Percentiles rank a stretch among this genome's conserved stretches.
These are phyloP conservation scores for Sphenopsis melanotis DNA, from an alignment of 2,797 vertebrate genomes.

Conservation along the genomic window DNA sequence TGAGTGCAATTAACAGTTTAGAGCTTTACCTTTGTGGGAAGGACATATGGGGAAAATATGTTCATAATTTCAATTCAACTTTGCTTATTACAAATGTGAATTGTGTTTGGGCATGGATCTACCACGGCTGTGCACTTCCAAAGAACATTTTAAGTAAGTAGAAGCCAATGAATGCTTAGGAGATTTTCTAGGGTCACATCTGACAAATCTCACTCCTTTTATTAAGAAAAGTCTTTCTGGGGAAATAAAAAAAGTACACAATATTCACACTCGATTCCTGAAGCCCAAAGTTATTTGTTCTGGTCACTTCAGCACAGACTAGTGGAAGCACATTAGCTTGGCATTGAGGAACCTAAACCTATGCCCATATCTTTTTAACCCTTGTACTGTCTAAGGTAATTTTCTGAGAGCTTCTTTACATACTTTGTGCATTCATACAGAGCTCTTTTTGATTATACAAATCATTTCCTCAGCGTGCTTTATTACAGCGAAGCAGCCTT, in stretches of 20 bases:
- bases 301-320: neutral
- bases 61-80: neutral
- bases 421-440: neutral
- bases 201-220: neutral
- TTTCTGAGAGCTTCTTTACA: neutral
- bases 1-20: neutral
- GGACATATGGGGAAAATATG: neutral
- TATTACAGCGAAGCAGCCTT: rapidly evolving
- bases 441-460: neutral
- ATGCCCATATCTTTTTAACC: neutral
- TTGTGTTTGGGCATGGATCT: neutral
- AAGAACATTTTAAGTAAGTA: neutral
- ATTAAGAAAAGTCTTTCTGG: neutral
- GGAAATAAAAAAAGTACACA: neutral
- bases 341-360: neutral
- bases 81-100: neutral
- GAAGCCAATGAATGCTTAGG: neutral
- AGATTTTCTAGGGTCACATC: neutral
- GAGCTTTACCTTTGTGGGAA: neutral
- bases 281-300: neutral
- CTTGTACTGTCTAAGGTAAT: neutral
- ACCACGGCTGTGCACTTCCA: neutral
- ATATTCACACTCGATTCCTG: neutral
- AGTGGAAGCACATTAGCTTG: neutral
- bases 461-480: neutral